Evolutionary conservation across 2,113 vertebrate genomes (phyloP).

Genomic region (Lycaon pictus): DNA sequence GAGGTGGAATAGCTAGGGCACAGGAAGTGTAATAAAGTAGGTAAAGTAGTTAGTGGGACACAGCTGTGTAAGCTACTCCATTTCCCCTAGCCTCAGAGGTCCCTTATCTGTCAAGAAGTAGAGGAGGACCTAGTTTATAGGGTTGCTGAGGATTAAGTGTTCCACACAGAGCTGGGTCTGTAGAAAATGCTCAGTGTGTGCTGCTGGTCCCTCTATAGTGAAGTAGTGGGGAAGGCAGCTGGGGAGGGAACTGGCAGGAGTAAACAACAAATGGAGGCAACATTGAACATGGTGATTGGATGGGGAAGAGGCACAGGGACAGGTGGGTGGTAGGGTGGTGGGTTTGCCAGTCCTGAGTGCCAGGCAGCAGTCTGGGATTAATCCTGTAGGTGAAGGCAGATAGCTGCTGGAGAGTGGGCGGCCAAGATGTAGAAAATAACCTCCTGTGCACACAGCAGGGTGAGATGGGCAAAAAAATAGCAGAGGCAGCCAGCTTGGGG

Average conservation of each 20-base stretch:
- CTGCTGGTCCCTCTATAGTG: not conserved
- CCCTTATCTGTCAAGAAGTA: no score
- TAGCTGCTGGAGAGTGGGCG: not conserved
- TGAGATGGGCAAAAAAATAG: not conserved
- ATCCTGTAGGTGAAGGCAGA: not conserved
- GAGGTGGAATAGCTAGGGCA: not conserved
- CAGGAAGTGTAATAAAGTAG: not conserved
- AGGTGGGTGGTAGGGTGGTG: no score
- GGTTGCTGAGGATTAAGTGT: not conserved
- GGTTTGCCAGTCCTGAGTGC: not conserved
- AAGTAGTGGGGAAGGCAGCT: not conserved
- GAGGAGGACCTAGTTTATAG: not conserved
- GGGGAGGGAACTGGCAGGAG: no score
- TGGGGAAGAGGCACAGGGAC: not conserved
- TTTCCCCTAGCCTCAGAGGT: not conserved
- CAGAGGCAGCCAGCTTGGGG: no score
- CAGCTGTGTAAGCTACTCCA: not conserved
- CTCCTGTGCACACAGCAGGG: rapidly evolving
- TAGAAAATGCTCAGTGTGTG: not conserved
- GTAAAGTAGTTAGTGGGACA: not conserved
- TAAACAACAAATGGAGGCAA: not conserved
- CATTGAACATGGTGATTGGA: no score
- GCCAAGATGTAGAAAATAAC: not conserved
- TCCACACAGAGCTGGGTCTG: not conserved
- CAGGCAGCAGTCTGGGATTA: not conserved